Conservation (phyloP, 1,140 invertebrate species). For the Diorhabda elongata region DNA sequence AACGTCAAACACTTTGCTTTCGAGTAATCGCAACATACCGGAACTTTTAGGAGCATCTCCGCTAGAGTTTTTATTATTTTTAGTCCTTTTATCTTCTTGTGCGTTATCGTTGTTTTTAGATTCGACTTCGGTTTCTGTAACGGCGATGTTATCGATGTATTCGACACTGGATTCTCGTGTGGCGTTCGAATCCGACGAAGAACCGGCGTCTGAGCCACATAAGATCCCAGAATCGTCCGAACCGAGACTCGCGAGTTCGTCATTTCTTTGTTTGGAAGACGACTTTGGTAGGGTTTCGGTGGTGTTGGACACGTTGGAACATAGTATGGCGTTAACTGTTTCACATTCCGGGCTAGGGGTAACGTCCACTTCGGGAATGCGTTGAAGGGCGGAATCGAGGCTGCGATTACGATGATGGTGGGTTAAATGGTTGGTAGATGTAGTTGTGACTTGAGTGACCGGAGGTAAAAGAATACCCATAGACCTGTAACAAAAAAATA, state of each 20-base stretch:
- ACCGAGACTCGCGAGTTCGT: slow-evolving; percentile 70
- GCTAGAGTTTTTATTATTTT: slow-evolving; percentile 12
- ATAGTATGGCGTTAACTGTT: slow-evolving; percentile 45
- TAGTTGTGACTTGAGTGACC: slow-evolving; percentile 58
- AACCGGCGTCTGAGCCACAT: slow-evolving; percentile 63
- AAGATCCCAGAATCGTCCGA: slow-evolving; percentile 83
- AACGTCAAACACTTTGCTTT: slow-evolving; percentile 96
- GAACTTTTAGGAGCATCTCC: slow-evolving; percentile 31
- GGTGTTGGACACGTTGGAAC: slow-evolving; percentile 5
- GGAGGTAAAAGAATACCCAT: slow-evolving; percentile 73
- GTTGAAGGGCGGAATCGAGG: slow-evolving; percentile 78
- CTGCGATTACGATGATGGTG: slow-evolving; percentile 83
- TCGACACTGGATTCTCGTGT: slow-evolving; percentile 48
- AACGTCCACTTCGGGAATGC: slow-evolving; percentile 80
- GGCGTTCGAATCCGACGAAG: slow-evolving; percentile 44
- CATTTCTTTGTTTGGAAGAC: slow-evolving; percentile 48
- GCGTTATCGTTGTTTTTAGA: slow-evolving; percentile 12
- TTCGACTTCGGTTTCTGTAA: slow-evolving; percentile 1
- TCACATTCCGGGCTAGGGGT: slow-evolving; percentile 74
- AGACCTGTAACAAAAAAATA: slow-evolving; percentile 53
- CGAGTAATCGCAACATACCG: slow-evolving; percentile 81
- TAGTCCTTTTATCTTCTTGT: slow-evolving; percentile 21
- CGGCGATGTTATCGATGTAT: slow-evolving; percentile 44
- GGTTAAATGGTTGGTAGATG: slow-evolving; percentile 52
- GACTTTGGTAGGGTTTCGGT: slow-evolving; percentile 9